phyloP scores from a whole-genome alignment of 2,113 vertebrate genomes.

The Oryzias curvinotus region DNA sequence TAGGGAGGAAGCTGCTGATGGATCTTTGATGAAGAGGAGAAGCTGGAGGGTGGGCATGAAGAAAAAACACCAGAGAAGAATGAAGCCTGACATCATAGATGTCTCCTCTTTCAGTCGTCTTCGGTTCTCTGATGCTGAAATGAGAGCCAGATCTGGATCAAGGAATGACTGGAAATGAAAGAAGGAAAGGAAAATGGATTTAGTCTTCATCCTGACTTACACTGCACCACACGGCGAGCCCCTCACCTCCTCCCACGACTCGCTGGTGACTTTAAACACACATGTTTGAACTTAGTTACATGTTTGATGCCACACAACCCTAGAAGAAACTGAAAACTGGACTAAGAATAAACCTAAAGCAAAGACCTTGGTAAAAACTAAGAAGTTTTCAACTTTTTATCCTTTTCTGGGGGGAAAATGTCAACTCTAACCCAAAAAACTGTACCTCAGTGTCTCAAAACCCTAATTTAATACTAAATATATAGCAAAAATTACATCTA shows the following conservation, averaged over 20 bases:
- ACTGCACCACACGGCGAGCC: slow-evolving; percentile 57
- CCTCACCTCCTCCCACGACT: slow-evolving; percentile 27
- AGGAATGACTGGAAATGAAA: slow-evolving; percentile 74
- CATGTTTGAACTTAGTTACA: slow-evolving; percentile 51
- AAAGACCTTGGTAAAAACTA: not conserved
- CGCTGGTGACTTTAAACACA: slow-evolving; percentile 62
- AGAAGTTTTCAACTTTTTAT: no score
- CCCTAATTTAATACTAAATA: no score
- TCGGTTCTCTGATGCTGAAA: slow-evolving; percentile 66
- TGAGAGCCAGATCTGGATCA: slow-evolving; percentile 77
- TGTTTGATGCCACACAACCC: slow-evolving; percentile 29
- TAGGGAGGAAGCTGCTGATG: slow-evolving; percentile 48
- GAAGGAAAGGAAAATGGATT: slow-evolving; percentile 32
- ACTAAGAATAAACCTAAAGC: slow-evolving; percentile 14
- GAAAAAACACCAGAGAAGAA: slow-evolving; percentile 44
- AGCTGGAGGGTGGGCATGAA: slow-evolving; percentile 48
- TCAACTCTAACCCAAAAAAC: no score
- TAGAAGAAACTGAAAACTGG: slow-evolving; percentile 5
- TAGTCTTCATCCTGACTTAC: slow-evolving; percentile 67
- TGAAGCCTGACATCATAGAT: slow-evolving; percentile 64
- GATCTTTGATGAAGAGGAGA: slow-evolving; percentile 52
- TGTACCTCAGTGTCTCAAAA: no score
- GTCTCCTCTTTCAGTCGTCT: slow-evolving; percentile 36
- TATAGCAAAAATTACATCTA: no score
- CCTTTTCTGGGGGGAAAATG: no score